Base-by-base conservation (phyloP, 2,888 invertebrate species). In the Athalia cordata region DNA sequence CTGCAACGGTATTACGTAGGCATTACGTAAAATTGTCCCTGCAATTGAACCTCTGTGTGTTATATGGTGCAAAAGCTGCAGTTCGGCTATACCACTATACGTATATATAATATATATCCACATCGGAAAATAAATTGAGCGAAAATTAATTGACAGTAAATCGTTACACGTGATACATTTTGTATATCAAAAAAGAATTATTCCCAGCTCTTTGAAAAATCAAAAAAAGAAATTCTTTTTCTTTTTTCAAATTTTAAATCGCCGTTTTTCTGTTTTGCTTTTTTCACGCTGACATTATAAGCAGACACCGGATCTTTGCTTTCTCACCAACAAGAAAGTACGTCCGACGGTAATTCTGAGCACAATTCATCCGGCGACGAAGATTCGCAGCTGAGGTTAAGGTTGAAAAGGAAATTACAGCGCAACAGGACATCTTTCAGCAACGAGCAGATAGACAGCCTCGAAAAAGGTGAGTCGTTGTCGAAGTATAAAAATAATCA, bases 381-480 rank as follows among this genome's bases (percentile, higher is more conserved):
- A 86, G 98, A 98, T 90, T 96, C 96, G 43, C 98, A 98, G 91
- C 95, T 98, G 92, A 93, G 99, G 87, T 92, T 99, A 86, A 93
- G 98, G 86, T 93, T 99, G 84, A 99, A 99, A 91, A 93, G 99
- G 89, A 99, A 99, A 91, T 93, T 99, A 82, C 99, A 99, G 92
- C 93, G 99, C 88, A 99, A 99, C 91, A 93, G 99, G 86, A 99
- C 99, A 77, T 98, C 98, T 79, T 99, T 99, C 92, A 98, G 98
- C 85, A 99, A 99, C 90, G 98, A 98, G 89, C 99, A 99, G 91
- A 98, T 99, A 89, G 99, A 99, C 91, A 98, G 97, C 89, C 93
- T 99, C 87, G 99, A 99, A 92, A 99, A 98, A 96, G 99, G 99
- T 98, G 91, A 89, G 90, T 84, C 75, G 15, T 52, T 8, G 29